Conservation (phyloP, 2,888 invertebrate species). For the Tiphia femorata region DNA sequence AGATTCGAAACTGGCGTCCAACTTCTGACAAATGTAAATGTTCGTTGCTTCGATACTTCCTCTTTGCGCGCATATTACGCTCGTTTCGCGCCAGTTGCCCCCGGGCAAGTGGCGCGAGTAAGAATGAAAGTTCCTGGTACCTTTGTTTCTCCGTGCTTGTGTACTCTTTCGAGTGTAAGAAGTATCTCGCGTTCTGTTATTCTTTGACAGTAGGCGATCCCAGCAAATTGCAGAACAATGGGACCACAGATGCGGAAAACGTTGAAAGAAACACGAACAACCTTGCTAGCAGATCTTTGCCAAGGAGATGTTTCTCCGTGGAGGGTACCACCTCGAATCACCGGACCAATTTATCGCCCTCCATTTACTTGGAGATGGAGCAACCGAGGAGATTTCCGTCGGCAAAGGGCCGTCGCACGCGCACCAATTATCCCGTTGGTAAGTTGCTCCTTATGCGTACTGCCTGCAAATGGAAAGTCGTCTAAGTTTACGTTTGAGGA, state of each 20-base stretch:
- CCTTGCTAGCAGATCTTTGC: conserved; percentile 37
- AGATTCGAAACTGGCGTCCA: conserved; percentile 37
- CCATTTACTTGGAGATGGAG: conserved; percentile 47
- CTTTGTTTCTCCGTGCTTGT: too few relatives aligned
- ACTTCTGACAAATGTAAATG: conserved; percentile 24
- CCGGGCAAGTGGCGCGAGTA: too few relatives aligned
- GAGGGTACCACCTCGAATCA: conserved; percentile 44
- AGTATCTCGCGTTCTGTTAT: neutral
- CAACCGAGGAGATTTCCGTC: conserved; percentile 36
- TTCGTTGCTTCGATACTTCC: too few relatives aligned
- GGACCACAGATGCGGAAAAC: conserved; percentile 3
- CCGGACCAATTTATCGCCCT: conserved; percentile 25
- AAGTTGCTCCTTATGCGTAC: too few relatives aligned
- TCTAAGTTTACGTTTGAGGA: too few relatives aligned
- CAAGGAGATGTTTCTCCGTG: conserved; percentile 56
- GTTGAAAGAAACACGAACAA: conserved; percentile 31
- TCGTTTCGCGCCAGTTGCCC: too few relatives aligned
- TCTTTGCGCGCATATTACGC: too few relatives aligned
- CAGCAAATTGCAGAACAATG: conserved; percentile 14
- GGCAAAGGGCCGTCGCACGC: conserved; percentile 32
- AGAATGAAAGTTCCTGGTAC: too few relatives aligned
- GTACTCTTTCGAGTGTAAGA: too few relatives aligned
- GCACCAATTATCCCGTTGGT: conserved; percentile 44
- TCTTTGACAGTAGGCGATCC: conserved; percentile 8
- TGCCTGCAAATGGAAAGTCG: too few relatives aligned